Conservation (phyloP, 2,888 invertebrate species). For the Drymonia ruficornis region DNA sequence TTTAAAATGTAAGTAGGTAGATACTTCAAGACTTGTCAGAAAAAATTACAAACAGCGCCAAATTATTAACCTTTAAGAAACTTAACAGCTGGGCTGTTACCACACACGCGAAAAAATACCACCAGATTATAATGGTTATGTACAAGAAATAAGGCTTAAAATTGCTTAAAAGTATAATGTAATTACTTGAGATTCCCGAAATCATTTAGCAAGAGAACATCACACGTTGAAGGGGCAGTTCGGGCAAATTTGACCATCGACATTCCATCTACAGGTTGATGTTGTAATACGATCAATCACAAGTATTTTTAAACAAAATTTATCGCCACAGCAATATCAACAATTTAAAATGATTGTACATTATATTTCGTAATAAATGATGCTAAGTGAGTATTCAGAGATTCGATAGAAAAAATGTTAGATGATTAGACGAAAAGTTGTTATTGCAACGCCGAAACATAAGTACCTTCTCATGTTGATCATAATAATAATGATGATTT, state of each 20-base stretch:
- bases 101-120: slow-evolving; percentile 25
- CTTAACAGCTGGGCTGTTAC: slow-evolving; percentile 15
- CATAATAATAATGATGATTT: too few relatives aligned
- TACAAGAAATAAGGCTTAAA: not conserved
- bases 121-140: slow-evolving; percentile 7
- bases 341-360: not conserved
- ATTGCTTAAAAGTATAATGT: not conserved
- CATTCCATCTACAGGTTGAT: slow-evolving; percentile 26
- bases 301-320: not conserved
- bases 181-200: slow-evolving; percentile 35
- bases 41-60: not conserved
- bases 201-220: slow-evolving; percentile 32
- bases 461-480: too few relatives aligned
- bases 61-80: not conserved
- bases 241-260: slow-evolving; percentile 24
- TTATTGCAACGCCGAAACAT: too few relatives aligned
- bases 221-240: slow-evolving; percentile 20
- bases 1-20: too few relatives aligned
- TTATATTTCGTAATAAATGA: not conserved
- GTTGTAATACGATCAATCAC: not conserved
- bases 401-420: not conserved
- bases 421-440: too few relatives aligned
- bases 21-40: not conserved
- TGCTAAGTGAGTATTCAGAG: not conserved
- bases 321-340: not conserved